Conservation (phyloP, 2,797 vertebrate species). For the Serranus cabrilla region DNA sequence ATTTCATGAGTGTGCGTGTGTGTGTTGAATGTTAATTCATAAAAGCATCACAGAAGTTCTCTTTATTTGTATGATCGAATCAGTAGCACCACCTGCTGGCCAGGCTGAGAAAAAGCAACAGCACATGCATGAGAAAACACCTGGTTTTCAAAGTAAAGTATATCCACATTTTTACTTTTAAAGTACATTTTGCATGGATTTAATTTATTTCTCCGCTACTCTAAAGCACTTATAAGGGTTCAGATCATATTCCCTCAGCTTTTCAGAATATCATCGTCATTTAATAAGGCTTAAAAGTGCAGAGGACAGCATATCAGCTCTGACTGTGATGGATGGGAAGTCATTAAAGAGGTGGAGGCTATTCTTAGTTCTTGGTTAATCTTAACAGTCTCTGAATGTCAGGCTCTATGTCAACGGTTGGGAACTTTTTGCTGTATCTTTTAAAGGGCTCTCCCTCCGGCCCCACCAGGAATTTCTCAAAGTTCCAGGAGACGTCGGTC, state of each 20-base stretch:
- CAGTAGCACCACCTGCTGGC: slow-evolving; percentile 79
- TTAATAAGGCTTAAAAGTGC: slow-evolving; percentile 86
- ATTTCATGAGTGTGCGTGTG: slow-evolving; percentile 34
- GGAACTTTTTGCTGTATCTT: slow-evolving; percentile 93
- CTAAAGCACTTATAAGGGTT: slow-evolving; percentile 85
- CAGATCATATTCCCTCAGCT: slow-evolving; percentile 81
- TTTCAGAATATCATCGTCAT: slow-evolving; percentile 92
- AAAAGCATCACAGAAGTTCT: slow-evolving; percentile 26
- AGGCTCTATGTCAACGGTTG: slow-evolving; percentile 91
- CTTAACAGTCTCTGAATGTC: slow-evolving; percentile 96
- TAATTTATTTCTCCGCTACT: slow-evolving; percentile 65
- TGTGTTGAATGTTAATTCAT: slow-evolving; percentile 58
- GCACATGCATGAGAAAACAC: background rate
- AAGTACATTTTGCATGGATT: slow-evolving; percentile 6
- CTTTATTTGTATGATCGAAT: slow-evolving; percentile 16
- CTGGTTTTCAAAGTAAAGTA: background rate
- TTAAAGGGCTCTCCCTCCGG: slow-evolving; percentile 97
- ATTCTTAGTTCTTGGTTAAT: slow-evolving; percentile 91
- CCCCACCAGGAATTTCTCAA: slow-evolving; percentile 97
- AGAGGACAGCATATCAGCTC: slow-evolving; percentile 50
- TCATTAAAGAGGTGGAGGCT: slow-evolving; percentile 45
- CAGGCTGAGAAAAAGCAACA: slow-evolving; percentile 4
- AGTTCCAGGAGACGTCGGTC: slow-evolving; percentile 96
- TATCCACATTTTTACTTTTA: background rate
- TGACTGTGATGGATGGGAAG: slow-evolving; percentile 50